Evolutionary conservation across 2,113 vertebrate species (phyloP), one percentile per base, ranked within the genome.

Genomic region (Cephalopterus ornatus): DNA sequence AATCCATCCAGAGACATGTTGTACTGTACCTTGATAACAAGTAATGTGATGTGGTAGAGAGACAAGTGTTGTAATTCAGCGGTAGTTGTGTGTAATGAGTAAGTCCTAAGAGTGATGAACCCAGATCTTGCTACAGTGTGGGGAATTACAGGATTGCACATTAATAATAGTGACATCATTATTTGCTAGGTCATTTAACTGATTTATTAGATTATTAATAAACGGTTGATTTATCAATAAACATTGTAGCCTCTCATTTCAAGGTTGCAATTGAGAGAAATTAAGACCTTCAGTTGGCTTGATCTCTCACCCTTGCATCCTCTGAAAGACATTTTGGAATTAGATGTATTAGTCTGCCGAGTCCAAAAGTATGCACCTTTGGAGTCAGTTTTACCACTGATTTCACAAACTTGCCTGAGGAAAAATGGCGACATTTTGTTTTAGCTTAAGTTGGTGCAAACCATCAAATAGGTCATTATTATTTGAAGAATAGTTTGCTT

Each of bases 1-100:
- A 24, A 33, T 12, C 53, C 5, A 11, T 27, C 32, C 28, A 53
- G 24, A 70, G 33, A 61, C 0, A 0, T 33, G 33, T n/a, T 37
- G 10, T 23, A 33, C 32, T 17, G 35, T 20, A 92, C 7, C 19
- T 41, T 0, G 0, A 5, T 12, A 67, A 55, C 8, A 52, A 47
- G 30, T 16, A 56, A n/a, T 5, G 19, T 47, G 44, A 44, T 0
- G 0, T 4, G 35, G 27, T 6, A 27, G 22, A 67, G 37, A 73
- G 19, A 44, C 1, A 1, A 14, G 15, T 50, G 33, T 1, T 50
- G 35, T 28, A 33, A 70, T 63, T 91, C 46, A 44, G 30, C 46
- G 33, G 30, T 27, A 56, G 27, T 13, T 82, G 23, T 35, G 23
- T 44, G 8, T 14, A 72, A 85, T 11, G 9, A 59, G 1, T 24